Percentiles rank a stretch among this genome's conserved stretches.
Conservation (phyloP, 2,113 vertebrate genomes). For the Lophotis ruficrista region DNA sequence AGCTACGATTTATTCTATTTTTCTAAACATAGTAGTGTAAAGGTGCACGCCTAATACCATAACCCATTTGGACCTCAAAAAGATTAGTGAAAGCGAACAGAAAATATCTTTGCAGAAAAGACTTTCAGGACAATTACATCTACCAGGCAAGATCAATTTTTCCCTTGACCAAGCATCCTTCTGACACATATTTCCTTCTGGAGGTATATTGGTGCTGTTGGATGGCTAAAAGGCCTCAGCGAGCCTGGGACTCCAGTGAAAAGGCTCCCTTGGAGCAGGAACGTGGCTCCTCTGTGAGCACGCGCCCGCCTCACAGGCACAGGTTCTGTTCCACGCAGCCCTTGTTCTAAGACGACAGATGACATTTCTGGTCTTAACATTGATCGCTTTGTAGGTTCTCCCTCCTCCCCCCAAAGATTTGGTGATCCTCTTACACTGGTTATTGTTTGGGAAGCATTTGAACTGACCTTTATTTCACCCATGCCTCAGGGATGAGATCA, state of each 20-base stretch:
- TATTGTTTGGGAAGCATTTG: slow-evolving; percentile 35
- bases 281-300: background rate
- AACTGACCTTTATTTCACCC: slow-evolving; percentile 43
- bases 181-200: rapidly evolving
- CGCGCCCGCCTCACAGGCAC: rapidly evolving
- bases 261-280: background rate
- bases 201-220: background rate
- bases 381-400: background rate
- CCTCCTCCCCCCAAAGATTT: background rate
- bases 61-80: background rate
- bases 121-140: background rate
- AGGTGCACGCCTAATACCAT: background rate
- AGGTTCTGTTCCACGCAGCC: background rate
- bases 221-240: background rate
- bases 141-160: background rate
- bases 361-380: background rate
- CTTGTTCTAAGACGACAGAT: background rate
- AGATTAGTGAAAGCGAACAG: background rate
- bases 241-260: background rate
- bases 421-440: slow-evolving; percentile 15
- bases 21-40: background rate
- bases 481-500: slow-evolving; percentile 36
- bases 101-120: background rate
- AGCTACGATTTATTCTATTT: background rate
- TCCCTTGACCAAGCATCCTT: background rate